These are phyloP conservation scores for Dynastes grantii DNA, from an alignment of 2,888 invertebrate genomes.

Conservation along the genomic window DNA sequence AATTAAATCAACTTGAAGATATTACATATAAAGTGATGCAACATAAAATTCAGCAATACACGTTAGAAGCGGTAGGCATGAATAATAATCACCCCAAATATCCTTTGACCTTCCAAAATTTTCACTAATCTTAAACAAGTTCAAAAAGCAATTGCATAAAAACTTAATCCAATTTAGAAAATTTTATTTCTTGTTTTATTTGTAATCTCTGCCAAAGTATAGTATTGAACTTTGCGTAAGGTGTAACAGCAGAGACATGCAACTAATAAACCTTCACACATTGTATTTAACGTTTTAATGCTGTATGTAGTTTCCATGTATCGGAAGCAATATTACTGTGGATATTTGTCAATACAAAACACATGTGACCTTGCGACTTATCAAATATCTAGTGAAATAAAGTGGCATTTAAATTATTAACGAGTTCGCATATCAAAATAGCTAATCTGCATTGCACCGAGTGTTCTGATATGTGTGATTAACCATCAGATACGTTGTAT, in stretches of 20 bases:
- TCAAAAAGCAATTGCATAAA: too few species aligned
- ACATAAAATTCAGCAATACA: too few species aligned
- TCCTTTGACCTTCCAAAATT: too few species aligned
- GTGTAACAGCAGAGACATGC: neutral
- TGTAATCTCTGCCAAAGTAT: too few species aligned
- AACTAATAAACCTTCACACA: neutral
- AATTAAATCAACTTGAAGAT: too few species aligned
- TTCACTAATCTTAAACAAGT: too few species aligned
- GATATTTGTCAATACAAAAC: conserved; percentile 27
- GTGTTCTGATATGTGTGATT: neutral
- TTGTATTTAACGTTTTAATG: neutral
- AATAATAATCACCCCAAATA: too few species aligned
- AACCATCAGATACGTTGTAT: neutral
- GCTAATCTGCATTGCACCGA: conserved; percentile 26
- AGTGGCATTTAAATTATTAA: conserved; percentile 34
- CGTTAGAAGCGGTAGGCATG: too few species aligned
- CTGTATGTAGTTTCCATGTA: neutral
- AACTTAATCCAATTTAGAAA: too few species aligned
- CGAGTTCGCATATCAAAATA: conserved; percentile 26
- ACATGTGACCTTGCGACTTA: conserved; percentile 36
- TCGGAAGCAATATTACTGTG: conserved; percentile 6
- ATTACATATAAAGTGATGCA: too few species aligned
- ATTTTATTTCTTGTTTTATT: too few species aligned
- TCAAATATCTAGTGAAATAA: conserved; percentile 23
- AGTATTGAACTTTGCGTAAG: neutral